These are phyloP conservation scores for Patella depressa DNA, from an alignment of 2,888 invertebrate species.

Conservation along the genomic window DNA sequence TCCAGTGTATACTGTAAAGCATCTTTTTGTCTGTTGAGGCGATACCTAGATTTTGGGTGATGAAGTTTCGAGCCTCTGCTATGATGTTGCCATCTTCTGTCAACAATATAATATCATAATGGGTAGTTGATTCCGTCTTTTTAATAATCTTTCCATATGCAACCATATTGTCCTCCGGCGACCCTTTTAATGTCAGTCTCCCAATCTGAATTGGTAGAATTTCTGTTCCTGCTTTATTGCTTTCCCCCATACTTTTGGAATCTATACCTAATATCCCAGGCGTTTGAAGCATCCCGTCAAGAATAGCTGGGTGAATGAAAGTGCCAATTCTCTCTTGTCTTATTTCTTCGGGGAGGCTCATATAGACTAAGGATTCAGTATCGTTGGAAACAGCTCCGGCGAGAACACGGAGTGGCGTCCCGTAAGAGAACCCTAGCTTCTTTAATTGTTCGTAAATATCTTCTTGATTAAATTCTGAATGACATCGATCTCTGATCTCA, in stretches of 20 bases:
- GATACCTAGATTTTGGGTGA: no score
- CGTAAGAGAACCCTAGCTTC: slow-evolving; percentile 16
- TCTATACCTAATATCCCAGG: not conserved
- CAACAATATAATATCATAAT: slow-evolving; percentile 38
- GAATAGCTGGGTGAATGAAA: slow-evolving; percentile 21
- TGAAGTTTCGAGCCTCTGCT: slow-evolving; percentile 38
- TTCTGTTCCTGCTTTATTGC: not conserved
- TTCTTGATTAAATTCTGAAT: not conserved
- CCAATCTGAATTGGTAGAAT: not conserved
- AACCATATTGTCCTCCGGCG: not conserved
- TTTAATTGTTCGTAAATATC: slow-evolving; percentile 17
- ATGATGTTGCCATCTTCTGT: slow-evolving; percentile 37
- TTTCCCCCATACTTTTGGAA: not conserved
- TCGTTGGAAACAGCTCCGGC: not conserved
- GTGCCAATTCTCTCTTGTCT: slow-evolving; percentile 15
- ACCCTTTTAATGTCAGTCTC: not conserved
- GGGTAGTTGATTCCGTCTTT: slow-evolving; percentile 26
- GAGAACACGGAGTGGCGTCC: slow-evolving; percentile 2
- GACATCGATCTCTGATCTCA: not conserved
- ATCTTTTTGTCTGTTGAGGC: no score
- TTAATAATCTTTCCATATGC: not conserved
- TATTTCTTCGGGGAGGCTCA: not conserved
- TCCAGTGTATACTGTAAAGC: no score
- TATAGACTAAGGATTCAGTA: slow-evolving; percentile 6
- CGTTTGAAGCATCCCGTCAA: slow-evolving; percentile 23